phyloP scores from a whole-genome alignment of 2,797 vertebrate genomes.

The Heliangelus exortis region DNA sequence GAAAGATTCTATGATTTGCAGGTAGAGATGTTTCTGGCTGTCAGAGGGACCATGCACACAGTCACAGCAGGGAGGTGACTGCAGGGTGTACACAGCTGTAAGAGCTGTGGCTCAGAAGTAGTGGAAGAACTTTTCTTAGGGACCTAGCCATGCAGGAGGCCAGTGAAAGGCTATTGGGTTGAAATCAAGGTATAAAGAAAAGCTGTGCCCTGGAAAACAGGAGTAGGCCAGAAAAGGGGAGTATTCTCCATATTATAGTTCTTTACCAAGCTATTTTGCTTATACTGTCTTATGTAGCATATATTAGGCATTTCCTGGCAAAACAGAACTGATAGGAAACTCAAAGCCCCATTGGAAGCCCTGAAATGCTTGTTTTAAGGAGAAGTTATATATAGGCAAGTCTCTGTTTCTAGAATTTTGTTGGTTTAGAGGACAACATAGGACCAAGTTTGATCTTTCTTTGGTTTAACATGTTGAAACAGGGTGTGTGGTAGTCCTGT shows the following conservation, averaged over 20 bases:
- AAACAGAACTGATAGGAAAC: neutral
- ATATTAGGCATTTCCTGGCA: neutral
- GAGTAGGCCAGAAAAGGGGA: neutral
- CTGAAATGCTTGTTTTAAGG: neutral
- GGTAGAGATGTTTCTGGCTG: neutral
- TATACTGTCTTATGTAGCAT: neutral
- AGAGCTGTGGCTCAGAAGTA: neutral
- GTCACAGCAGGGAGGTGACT: neutral
- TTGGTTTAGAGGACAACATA: neutral
- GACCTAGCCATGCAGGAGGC: neutral
- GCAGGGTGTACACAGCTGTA: neutral
- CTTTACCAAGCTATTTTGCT: neutral
- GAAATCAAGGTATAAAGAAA: neutral
- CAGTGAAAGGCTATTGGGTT: neutral
- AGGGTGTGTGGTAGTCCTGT: neutral
- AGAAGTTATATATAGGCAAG: neutral
- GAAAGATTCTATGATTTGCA: no score
- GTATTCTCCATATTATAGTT: neutral
- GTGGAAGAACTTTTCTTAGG: neutral
- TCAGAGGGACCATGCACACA: fast-evolving
- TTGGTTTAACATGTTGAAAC: neutral
- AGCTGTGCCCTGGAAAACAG: neutral
- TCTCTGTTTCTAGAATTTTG: neutral
- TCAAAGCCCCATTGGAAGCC: neutral
- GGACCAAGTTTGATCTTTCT: neutral